Evolutionary conservation across 2,797 vertebrate species (phyloP).

Genomic region (Sebastes diploproa): DNA sequence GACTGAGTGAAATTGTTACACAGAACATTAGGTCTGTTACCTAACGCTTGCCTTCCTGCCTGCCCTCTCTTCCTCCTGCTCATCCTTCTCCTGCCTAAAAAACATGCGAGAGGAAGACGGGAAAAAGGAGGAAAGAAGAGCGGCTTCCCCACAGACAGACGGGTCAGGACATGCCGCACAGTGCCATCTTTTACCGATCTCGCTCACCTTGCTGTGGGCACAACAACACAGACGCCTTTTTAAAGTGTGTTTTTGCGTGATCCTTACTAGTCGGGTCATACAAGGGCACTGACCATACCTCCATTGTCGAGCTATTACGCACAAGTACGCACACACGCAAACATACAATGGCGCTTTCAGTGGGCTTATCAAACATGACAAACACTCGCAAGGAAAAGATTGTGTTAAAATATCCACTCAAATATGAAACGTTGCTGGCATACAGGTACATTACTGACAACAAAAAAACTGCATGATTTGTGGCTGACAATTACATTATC

Average conservation of each 20-base stretch:
- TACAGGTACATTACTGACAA: background rate
- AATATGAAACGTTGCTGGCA: background rate
- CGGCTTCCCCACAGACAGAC: conserved; percentile 10
- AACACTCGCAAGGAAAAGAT: background rate
- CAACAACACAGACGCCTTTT: background rate
- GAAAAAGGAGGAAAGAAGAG: conserved; percentile 18
- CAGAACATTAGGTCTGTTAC: conserved; percentile 67
- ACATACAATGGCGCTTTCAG: background rate
- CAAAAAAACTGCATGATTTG: background rate
- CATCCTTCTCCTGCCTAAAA: conserved; percentile 48
- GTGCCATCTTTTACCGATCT: conserved; percentile 16
- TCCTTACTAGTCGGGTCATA: background rate
- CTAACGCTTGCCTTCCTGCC: conserved; percentile 54
- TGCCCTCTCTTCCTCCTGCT: conserved; percentile 57
- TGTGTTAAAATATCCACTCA: background rate
- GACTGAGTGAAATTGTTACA: conserved; percentile 60
- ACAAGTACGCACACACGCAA: background rate
- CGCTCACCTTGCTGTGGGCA: conserved; percentile 12
- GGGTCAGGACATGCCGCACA: conserved; percentile 27
- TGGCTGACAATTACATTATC: background rate
- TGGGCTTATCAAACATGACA: background rate
- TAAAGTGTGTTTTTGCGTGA: background rate
- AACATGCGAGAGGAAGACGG: conserved; percentile 35
- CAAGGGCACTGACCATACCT: background rate
- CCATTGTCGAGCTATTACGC: background rate